A percentile compares a stretch with the other conserved stretches of the same genome.
phyloP scores from a whole-genome alignment of 2,797 vertebrate genomes.

The Pipistrellus kuhlii region DNA sequence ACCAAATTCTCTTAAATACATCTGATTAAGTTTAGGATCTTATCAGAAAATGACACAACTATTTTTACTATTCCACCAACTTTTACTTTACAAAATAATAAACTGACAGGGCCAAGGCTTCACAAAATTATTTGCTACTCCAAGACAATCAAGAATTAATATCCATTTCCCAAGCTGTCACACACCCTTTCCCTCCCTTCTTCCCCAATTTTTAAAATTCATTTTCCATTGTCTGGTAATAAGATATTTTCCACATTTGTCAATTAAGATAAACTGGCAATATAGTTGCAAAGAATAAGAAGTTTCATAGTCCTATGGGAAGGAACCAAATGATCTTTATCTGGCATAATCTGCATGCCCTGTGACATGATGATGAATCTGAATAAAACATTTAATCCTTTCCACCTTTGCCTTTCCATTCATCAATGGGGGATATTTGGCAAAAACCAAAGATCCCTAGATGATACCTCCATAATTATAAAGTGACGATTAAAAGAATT shows the following conservation, averaged over 20 bases:
- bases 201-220: constrained; percentile 9
- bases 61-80: background rate
- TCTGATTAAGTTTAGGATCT: constrained; percentile 10
- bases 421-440: background rate
- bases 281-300: background rate
- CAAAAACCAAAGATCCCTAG: background rate
- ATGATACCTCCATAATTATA: background rate
- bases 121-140: constrained; percentile 40
- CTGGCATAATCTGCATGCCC: background rate
- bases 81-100: constrained; percentile 50
- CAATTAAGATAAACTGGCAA: constrained; percentile 43
- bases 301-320: background rate
- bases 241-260: constrained; percentile 10
- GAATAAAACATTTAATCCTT: constrained; percentile 18
- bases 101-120: constrained; percentile 24
- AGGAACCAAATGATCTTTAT: constrained; percentile 18
- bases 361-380: background rate
- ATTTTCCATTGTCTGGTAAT: constrained; percentile 29
- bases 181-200: background rate
- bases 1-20: constrained; percentile 20
- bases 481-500: constrained; percentile 34
- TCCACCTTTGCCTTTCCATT: background rate
- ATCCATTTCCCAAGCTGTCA: background rate
- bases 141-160: constrained; percentile 10
- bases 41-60: background rate